Conservation (phyloP, 2,888 invertebrate genomes). For the Marasmarcha lunaedactyla region DNA sequence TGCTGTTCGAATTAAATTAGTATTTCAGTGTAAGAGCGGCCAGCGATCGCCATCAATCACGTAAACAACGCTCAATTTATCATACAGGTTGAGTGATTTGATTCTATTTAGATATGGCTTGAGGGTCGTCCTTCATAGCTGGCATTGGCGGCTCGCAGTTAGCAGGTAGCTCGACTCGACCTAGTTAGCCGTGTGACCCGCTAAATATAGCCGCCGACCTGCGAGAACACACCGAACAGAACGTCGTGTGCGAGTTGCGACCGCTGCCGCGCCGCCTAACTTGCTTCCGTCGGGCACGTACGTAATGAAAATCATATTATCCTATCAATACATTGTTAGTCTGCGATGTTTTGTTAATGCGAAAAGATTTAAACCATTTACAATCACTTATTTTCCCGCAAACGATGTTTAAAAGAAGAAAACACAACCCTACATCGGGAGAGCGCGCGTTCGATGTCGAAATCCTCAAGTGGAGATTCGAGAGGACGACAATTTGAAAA, state of each 20-base stretch:
- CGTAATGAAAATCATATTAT: too few species aligned
- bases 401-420: too few species aligned
- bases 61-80: neutral
- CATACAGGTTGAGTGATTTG: neutral
- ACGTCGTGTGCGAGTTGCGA: neutral
- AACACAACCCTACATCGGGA: too few species aligned
- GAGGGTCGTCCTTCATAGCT: conserved; percentile 24
- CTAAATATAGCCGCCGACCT: conserved; percentile 41
- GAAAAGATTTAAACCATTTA: too few species aligned
- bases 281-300: too few species aligned
- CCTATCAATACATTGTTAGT: too few species aligned
- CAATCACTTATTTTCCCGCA: too few species aligned
- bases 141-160: conserved; percentile 25
- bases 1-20: neutral
- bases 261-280: too few species aligned
- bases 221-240: conserved; percentile 32
- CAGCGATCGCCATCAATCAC: neutral
- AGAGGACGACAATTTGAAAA: conserved; percentile 42
- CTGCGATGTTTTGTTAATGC: too few species aligned
- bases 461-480: conserved; percentile 25
- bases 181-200: conserved; percentile 36
- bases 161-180: conserved; percentile 37
- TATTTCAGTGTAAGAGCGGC: neutral
- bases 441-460: conserved; percentile 35
- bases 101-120: neutral